phyloP scores from a whole-genome alignment of 2,797 vertebrate species.

The Gymnothorax javanicus region DNA sequence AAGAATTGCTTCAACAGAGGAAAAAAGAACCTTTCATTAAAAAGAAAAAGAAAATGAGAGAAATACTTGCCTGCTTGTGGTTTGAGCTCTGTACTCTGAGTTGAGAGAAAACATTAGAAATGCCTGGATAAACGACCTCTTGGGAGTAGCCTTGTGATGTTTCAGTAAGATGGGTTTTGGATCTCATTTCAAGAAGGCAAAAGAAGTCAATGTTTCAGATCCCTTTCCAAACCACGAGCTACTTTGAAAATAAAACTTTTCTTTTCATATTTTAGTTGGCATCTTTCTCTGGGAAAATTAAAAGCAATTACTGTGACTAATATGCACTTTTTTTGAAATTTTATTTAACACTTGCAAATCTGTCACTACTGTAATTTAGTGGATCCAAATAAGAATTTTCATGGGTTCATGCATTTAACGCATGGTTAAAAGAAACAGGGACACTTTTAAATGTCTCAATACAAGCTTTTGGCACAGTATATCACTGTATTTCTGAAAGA shows the following conservation, averaged over 20 bases:
- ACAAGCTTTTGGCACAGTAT: background rate
- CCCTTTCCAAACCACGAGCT: background rate
- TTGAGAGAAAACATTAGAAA: background rate
- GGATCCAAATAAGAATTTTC: no score
- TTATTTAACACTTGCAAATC: no score
- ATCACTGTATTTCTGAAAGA: background rate
- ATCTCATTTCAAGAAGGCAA: background rate
- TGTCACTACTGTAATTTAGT: no score
- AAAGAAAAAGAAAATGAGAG: background rate
- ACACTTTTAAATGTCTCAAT: background rate
- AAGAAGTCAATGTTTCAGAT: background rate
- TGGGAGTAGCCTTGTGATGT: background rate
- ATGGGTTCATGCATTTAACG: no score
- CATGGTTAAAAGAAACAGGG: background rate
- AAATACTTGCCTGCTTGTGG: background rate
- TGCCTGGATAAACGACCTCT: background rate
- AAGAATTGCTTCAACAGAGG: slow-evolving; percentile 45
- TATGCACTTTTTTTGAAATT: no score
- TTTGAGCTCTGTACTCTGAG: background rate
- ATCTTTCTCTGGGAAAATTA: background rate
- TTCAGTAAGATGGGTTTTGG: background rate
- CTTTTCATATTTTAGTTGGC: background rate
- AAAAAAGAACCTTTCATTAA: slow-evolving; percentile 16
- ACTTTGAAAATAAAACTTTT: no score
- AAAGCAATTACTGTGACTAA: background rate